Evolutionary conservation across 2,797 vertebrate species (phyloP), one percentile per base, ranked within the genome.

Genomic region (Synaphobranchus kaupii): DNA sequence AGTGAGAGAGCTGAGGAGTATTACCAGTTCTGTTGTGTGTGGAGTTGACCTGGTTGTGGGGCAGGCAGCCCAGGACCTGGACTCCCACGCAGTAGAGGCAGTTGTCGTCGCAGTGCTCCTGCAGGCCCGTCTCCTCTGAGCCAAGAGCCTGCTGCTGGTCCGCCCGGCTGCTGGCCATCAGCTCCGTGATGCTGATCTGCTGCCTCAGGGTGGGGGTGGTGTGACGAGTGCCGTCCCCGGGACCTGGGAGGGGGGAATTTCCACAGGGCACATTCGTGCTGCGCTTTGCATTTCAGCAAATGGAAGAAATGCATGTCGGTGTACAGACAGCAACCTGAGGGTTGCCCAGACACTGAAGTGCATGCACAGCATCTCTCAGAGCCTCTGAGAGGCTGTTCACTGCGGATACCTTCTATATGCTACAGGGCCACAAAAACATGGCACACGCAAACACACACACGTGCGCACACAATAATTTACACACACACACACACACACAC

Each of bases 111-210:
- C 95, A 97, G 94, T 99, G 99, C 15, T 99, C 99, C 93, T 99
- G 98, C 15, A 99, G 95, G 2, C 99, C 98, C 0, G 98, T 99
- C 93, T 99, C 99, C 91, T 99, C 98, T 34, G 95, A 96, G 90
- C 97, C 98, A 88, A 98, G 92, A 86, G 95, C 92, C 91, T 97
- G 96, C 92, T 97, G 97, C 44, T 96, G 98, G 89, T 95, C 94
- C 2, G 97, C 97, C n/a, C 96, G 97, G 89, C 97, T 96, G n/a
- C 94, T 97, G n/a, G 96, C 97, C 89, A 99, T 98, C 91, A 99
- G 96, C 95, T 99, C 99, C 0, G 98, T 98, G 90, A 99, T 98
- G 88, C 98, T 99, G 93, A 99, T 97, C 95, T 99, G 99, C 76
- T 97, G 97, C 89, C 97, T 97, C 3, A 99, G 96, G 82, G 97